These are phyloP conservation scores for Matsumyia berberina DNA, from an alignment of 2,888 invertebrate species.

Conservation along the genomic window DNA sequence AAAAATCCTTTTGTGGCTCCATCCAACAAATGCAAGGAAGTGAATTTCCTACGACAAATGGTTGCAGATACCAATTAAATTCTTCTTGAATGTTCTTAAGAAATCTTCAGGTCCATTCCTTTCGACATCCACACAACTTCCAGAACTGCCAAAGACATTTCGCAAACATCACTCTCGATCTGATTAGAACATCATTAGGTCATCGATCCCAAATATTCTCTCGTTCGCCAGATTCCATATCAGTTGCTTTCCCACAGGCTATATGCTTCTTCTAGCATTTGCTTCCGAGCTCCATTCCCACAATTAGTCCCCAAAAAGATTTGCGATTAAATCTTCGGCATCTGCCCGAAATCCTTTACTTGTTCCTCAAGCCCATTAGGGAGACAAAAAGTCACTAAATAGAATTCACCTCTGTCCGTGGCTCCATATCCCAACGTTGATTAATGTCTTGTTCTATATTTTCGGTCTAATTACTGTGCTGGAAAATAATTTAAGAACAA, in stretches of 20 bases:
- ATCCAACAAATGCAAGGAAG: too few relatives aligned
- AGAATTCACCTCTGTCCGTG: constrained; percentile 20
- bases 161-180: neutral
- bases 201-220: constrained; percentile 39
- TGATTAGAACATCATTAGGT: constrained; percentile 53
- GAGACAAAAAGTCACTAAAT: constrained; percentile 1
- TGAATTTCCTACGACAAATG: too few relatives aligned
- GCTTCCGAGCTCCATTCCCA: constrained; percentile 57
- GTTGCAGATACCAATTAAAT: too few relatives aligned
- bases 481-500: constrained; percentile 74
- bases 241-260: constrained; percentile 45
- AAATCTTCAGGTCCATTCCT: too few relatives aligned
- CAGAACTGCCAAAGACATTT: neutral
- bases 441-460: constrained; percentile 76
- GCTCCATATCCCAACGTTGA: constrained; percentile 66
- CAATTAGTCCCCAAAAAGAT: constrained; percentile 71
- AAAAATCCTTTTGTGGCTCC: too few relatives aligned
- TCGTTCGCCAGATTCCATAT: neutral
- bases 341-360: constrained; percentile 51
- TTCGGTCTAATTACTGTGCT: constrained; percentile 74
- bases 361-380: constrained; percentile 24
- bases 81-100: too few relatives aligned
- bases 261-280: constrained; percentile 27
- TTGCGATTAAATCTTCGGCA: constrained; percentile 65
- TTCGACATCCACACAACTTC: too few relatives aligned